A percentile compares a stretch with the other conserved stretches of the same genome.
These are phyloP conservation scores for Chrysogorgia sp. DNA, from an alignment of 92 coral and sea anemone genomes.

Conservation along the genomic window DNA sequence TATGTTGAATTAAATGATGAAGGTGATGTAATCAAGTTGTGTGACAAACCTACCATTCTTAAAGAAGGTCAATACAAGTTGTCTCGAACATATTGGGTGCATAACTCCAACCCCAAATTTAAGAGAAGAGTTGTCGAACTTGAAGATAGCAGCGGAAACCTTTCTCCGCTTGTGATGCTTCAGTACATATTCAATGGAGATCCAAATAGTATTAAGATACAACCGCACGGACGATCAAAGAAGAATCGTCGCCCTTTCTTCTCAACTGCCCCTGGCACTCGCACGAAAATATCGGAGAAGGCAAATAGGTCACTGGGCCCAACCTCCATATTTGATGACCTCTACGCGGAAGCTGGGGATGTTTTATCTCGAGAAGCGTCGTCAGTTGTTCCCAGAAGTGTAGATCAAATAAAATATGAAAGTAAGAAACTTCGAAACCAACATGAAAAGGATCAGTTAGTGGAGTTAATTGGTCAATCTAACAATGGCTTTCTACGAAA, in stretches of 20 bases:
- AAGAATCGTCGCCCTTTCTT: constrained; percentile 13
- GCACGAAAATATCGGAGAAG: constrained; percentile 36
- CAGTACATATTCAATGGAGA: constrained; percentile 49
- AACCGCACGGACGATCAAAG: constrained; percentile 50
- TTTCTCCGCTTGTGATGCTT: constrained; percentile 44
- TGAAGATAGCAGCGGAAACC: constrained; percentile 39
- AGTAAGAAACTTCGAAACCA: constrained; percentile 48
- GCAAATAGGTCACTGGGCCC: constrained; percentile 44
- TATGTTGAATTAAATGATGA: too few relatives aligned
- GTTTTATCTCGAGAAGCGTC: constrained; percentile 30
- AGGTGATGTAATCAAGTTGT: too few relatives aligned
- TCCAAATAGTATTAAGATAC: constrained; percentile 28
- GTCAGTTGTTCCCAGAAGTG: constrained; percentile 45
- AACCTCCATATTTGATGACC: constrained; percentile 57
- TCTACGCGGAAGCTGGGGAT: constrained; percentile 54
- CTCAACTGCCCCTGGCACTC: constrained; percentile 13
- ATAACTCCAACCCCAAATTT: constrained; percentile 8
- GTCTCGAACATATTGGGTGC: constrained; percentile 24
- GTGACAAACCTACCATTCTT: background rate
- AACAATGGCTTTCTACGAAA: constrained; percentile 36
- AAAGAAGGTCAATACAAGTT: background rate
- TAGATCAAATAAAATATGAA: constrained; percentile 52
- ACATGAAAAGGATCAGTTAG: constrained; percentile 50
- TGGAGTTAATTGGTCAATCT: constrained; percentile 47
- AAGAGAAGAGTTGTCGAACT: constrained; percentile 38